A percentile compares a stretch with the other conserved stretches of the same genome.
Evolutionary conservation across 2,113 vertebrate genomes (phyloP).

Genomic region (Neotoma lepida): DNA sequence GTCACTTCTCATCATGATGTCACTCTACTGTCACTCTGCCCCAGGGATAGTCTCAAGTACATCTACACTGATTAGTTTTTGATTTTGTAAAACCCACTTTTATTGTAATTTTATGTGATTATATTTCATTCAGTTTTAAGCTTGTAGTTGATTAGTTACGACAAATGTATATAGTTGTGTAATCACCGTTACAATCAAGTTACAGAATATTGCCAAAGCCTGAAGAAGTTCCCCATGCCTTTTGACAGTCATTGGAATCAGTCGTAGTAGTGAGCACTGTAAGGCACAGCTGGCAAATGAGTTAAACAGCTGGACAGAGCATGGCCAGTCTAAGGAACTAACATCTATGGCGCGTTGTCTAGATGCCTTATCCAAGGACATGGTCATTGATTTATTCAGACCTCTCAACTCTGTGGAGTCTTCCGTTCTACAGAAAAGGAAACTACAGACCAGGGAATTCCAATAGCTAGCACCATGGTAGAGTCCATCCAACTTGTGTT

Average conservation of each 20-base stretch:
- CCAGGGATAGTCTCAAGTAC: background rate
- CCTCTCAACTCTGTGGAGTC: fast-evolving
- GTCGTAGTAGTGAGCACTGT: background rate
- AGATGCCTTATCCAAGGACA: background rate
- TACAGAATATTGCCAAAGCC: background rate
- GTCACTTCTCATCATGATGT: background rate
- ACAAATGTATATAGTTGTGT: background rate
- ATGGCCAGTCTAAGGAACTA: background rate
- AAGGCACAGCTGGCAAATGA: background rate
- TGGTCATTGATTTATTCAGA: background rate
- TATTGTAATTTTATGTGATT: slow-evolving; percentile 6
- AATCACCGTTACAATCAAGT: background rate
- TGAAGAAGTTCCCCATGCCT: background rate
- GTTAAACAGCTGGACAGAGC: background rate
- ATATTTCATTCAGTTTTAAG: background rate
- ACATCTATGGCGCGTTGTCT: background rate
- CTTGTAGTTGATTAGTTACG: slow-evolving; percentile 34
- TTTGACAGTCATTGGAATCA: background rate
- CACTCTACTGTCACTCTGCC: background rate
- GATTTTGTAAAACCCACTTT: background rate
- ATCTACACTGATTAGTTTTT: slow-evolving; percentile 10
- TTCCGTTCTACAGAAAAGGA: background rate
- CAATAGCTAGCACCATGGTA: background rate
- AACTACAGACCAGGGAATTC: background rate
- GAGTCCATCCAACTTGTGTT: background rate